These are phyloP conservation scores for Martes martes DNA, from an alignment of 2,113 vertebrate species.

Conservation along the genomic window DNA sequence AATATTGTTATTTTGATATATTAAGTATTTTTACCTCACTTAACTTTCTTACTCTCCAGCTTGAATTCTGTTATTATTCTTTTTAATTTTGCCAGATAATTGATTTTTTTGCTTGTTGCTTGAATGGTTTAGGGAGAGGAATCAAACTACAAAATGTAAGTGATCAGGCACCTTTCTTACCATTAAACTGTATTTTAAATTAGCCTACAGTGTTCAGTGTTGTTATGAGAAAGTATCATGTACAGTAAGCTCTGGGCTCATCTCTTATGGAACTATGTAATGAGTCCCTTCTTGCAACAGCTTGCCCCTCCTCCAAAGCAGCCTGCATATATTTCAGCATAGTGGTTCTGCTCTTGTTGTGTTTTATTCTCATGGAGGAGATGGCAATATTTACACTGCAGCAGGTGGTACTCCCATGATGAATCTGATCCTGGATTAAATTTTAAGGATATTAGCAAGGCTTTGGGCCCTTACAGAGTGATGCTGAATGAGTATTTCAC, in stretches of 20 bases:
- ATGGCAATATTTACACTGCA: conserved; percentile 68
- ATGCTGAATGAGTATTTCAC: conserved; percentile 26
- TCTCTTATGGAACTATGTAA: conserved; percentile 58
- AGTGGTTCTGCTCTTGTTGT: conserved; percentile 69
- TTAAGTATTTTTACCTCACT: neutral
- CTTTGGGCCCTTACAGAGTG: conserved; percentile 57
- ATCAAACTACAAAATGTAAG: conserved; percentile 17
- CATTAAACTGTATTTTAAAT: conserved; percentile 29
- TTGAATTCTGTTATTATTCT: conserved; percentile 31
- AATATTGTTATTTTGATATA: neutral
- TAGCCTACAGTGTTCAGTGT: conserved; percentile 58
- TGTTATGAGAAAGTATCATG: conserved; percentile 76
- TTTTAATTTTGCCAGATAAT: conserved; percentile 31
- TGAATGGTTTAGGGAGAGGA: neutral
- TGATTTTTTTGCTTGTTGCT: neutral
- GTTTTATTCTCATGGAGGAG: conserved; percentile 64
- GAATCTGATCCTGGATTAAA: conserved; percentile 51
- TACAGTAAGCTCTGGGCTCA: conserved; percentile 23
- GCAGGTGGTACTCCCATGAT: conserved; percentile 76
- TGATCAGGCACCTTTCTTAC: neutral
- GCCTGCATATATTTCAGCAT: conserved; percentile 40
- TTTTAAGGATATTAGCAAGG: conserved; percentile 9
- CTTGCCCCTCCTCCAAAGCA: conserved; percentile 74
- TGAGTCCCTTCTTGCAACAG: conserved; percentile 78
- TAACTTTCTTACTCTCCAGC: neutral